These are phyloP conservation scores for Pseudococcus viburni DNA, from an alignment of 2,888 invertebrate genomes.

Conservation along the genomic window DNA sequence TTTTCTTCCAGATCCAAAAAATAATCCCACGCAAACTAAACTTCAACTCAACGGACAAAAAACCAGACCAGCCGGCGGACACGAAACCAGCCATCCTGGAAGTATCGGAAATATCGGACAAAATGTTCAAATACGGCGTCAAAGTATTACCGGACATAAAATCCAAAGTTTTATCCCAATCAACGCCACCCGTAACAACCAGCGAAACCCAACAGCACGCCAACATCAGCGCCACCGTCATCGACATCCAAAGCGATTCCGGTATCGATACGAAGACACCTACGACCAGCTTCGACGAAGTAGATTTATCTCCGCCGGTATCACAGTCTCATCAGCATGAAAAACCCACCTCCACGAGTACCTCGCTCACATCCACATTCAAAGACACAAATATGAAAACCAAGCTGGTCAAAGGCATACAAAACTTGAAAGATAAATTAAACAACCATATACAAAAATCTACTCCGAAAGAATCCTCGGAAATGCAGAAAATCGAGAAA, in stretches of 20 bases:
- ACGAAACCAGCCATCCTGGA: conserved; percentile 68
- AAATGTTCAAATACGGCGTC: conserved; percentile 69
- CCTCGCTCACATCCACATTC: conserved; percentile 67
- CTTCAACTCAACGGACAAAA: conserved; percentile 29
- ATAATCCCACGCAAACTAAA: conserved; percentile 56
- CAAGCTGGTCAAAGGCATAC: conserved; percentile 70
- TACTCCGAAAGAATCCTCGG: conserved; percentile 44
- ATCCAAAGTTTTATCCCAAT: not conserved
- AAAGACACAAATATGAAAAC: conserved; percentile 69
- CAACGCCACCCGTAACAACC: not conserved
- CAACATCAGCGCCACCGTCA: conserved; percentile 45
- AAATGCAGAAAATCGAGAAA: conserved; percentile 68
- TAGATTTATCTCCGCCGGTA: conserved; percentile 66
- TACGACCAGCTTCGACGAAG: conserved; percentile 68
- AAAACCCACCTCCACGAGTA: not conserved
- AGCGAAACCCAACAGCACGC: conserved; percentile 53
- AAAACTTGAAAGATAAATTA: conserved; percentile 73
- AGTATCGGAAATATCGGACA: conserved; percentile 67
- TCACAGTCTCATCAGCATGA: conserved; percentile 35
- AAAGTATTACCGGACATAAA: conserved; percentile 70
- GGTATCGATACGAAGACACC: conserved; percentile 64
- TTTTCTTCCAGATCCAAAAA: conserved; percentile 53
- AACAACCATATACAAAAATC: conserved; percentile 68
- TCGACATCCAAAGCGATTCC: conserved; percentile 41
- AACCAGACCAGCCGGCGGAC: not conserved